Evolutionary conservation across 2,888 invertebrate species (phyloP).

Genomic region (Mellilla xanthometata): DNA sequence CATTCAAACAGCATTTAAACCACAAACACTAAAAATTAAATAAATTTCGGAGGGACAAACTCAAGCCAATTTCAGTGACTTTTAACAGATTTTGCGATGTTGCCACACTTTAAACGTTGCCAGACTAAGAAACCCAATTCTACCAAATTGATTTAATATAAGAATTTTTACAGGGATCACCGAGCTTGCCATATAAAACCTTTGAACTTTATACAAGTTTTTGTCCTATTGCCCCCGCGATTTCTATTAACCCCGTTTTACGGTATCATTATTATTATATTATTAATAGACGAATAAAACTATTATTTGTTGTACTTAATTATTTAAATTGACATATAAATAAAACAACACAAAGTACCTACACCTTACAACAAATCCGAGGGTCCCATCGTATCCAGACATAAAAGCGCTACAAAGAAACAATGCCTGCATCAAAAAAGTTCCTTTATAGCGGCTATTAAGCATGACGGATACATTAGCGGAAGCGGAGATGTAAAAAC

Average conservation of each 20-base stretch:
- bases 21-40: too few species aligned
- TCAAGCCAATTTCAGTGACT: too few species aligned
- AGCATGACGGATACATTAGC: slow-evolving; percentile 61
- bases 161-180: neutral
- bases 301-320: too few species aligned
- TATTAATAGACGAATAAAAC: too few species aligned
- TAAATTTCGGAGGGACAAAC: too few species aligned
- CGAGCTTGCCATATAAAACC: neutral
- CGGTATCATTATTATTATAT: too few species aligned
- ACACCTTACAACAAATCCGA: slow-evolving; percentile 33
- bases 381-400: slow-evolving; percentile 36
- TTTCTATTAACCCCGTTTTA: slow-evolving; percentile 5
- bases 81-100: too few species aligned
- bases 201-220: slow-evolving; percentile 5
- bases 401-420: slow-evolving; percentile 51
- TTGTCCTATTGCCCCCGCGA: slow-evolving; percentile 2
- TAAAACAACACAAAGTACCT: neutral
- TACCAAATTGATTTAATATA: too few species aligned
- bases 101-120: too few species aligned
- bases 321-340: too few species aligned
- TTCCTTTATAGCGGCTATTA: slow-evolving; percentile 70
- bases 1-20: too few species aligned
- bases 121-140: too few species aligned
- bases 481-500: slow-evolving; percentile 63
- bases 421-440: slow-evolving; percentile 53